These are phyloP conservation scores for Australoheros scitulus DNA, from an alignment of 2,113 vertebrate species.

Conservation along the genomic window DNA sequence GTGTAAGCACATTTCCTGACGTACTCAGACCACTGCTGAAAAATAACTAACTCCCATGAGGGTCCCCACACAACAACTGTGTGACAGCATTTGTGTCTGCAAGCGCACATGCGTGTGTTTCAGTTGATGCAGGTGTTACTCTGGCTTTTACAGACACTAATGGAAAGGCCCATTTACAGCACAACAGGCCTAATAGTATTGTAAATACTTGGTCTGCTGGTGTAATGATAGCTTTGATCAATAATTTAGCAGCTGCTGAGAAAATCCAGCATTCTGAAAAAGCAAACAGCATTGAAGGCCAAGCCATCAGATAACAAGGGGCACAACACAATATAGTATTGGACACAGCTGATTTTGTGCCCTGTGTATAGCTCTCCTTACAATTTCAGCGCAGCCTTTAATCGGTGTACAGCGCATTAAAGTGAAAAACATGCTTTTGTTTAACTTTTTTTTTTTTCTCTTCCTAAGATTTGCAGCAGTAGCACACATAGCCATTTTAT, in stretches of 20 bases:
- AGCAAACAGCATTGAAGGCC: slow-evolving; percentile 35
- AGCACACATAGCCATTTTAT: slow-evolving; percentile 20
- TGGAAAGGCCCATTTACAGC: slow-evolving; percentile 67
- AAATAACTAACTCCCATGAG: slow-evolving; percentile 72
- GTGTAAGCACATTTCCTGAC: slow-evolving; percentile 77
- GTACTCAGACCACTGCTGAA: slow-evolving; percentile 63
- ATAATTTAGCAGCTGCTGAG: slow-evolving; percentile 72
- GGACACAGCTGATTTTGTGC: background rate
- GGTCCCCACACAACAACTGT: slow-evolving; percentile 24
- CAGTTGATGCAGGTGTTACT: slow-evolving; percentile 73
- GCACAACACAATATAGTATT: background rate
- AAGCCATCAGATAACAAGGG: slow-evolving; percentile 26
- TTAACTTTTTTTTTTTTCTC: background rate
- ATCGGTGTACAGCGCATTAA: background rate
- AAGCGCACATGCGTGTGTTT: slow-evolving; percentile 33
- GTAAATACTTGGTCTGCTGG: slow-evolving; percentile 68
- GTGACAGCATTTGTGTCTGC: slow-evolving; percentile 37
- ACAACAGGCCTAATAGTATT: slow-evolving; percentile 65
- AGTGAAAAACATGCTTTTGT: background rate
- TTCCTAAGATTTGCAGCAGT: background rate
- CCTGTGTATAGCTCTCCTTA: background rate
- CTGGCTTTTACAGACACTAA: slow-evolving; percentile 63
- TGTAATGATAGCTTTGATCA: slow-evolving; percentile 67
- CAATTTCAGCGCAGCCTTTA: background rate
- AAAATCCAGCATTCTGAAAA: slow-evolving; percentile 51